phyloP scores from a whole-genome alignment of 2,113 vertebrate genomes.

The Heterocephalus glaber region DNA sequence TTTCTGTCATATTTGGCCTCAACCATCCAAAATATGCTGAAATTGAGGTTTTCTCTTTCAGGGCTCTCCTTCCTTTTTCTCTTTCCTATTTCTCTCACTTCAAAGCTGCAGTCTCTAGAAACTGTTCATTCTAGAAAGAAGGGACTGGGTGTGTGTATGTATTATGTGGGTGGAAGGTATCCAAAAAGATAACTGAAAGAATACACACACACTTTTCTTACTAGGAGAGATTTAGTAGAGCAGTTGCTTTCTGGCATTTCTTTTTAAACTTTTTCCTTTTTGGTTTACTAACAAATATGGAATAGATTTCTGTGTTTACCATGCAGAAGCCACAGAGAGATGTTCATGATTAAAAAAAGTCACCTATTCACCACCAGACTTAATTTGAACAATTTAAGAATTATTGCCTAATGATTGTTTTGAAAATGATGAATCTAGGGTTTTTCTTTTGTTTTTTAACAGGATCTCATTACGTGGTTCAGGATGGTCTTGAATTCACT shows the following conservation, averaged over 20 bases:
- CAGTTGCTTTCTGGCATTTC: background rate
- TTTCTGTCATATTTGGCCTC: background rate
- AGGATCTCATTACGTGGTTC: background rate
- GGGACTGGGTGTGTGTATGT: background rate
- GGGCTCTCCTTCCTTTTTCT: background rate
- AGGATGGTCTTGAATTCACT: background rate
- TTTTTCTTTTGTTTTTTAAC: background rate
- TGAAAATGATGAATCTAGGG: background rate
- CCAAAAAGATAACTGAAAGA: background rate
- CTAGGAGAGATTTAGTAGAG: background rate
- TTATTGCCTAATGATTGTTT: background rate
- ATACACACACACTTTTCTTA: background rate
- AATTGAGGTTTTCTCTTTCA: background rate
- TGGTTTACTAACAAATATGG: background rate
- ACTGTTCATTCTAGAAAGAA: background rate
- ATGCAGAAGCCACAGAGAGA: background rate
- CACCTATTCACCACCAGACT: background rate
- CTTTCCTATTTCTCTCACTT: background rate
- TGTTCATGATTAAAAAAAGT: background rate
- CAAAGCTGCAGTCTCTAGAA: background rate
- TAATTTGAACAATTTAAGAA: background rate
- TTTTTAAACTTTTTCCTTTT: background rate
- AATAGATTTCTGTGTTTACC: background rate
- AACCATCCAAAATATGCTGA: background rate
- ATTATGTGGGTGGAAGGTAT: too few species aligned